Percentiles rank a stretch among this genome's conserved stretches.
phyloP scores from a whole-genome alignment of 2,797 vertebrate species.

The Ctenopoma multispine region DNA sequence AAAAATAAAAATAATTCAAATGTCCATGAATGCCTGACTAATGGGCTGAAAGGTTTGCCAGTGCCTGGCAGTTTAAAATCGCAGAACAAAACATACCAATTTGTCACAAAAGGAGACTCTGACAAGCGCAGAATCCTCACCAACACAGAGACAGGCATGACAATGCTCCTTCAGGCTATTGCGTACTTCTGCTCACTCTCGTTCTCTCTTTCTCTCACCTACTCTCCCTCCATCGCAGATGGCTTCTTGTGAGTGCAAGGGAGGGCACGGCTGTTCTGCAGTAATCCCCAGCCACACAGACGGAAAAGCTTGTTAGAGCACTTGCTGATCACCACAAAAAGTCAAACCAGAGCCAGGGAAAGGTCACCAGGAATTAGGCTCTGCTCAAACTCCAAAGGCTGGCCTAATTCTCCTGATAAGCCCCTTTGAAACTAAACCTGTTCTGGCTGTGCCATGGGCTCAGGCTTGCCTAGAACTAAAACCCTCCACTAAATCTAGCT shows the following conservation, averaged over 20 bases:
- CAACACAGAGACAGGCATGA: conserved; percentile 81
- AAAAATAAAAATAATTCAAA: conserved; percentile 65
- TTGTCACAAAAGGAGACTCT: conserved; percentile 76
- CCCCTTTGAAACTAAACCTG: conserved; percentile 83
- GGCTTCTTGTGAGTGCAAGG: conserved; percentile 80
- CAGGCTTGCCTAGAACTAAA: conserved; percentile 79
- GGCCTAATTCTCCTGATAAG: conserved; percentile 86
- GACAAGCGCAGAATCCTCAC: conserved; percentile 75
- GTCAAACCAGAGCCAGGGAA: conserved; percentile 87
- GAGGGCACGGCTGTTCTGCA: conserved; percentile 78
- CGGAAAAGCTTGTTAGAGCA: conserved; percentile 87
- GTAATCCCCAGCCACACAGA: conserved; percentile 86
- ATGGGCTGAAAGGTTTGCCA: conserved; percentile 64
- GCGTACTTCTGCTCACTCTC: conserved; percentile 67
- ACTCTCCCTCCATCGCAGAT: conserved; percentile 80
- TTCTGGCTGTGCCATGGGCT: conserved; percentile 81
- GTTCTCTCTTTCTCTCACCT: conserved; percentile 53
- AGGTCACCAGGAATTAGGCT: conserved; percentile 86
- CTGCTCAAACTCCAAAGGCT: conserved; percentile 83
- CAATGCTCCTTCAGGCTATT: conserved; percentile 79
- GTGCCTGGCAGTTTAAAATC: conserved; percentile 68
- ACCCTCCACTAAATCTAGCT: conserved; percentile 81
- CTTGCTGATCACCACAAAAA: conserved; percentile 87
- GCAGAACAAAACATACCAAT: conserved; percentile 78
- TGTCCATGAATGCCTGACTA: conserved; percentile 71